phyloP scores from a whole-genome alignment of 2,888 invertebrate species.

The Operophtera brumata region DNA sequence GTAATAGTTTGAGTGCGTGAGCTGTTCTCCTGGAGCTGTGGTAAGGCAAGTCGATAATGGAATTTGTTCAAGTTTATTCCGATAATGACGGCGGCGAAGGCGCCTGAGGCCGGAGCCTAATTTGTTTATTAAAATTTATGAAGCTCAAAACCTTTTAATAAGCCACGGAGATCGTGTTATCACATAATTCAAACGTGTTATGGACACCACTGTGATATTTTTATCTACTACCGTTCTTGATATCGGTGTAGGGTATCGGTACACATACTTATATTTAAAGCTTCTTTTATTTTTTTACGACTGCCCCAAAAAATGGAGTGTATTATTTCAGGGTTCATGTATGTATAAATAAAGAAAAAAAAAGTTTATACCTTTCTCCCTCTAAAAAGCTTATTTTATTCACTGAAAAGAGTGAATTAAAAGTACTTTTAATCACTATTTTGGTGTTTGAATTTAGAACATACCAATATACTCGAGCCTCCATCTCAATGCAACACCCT shows the following conservation, averaged over 20 bases:
- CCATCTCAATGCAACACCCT: too few species aligned
- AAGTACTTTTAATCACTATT: too few species aligned
- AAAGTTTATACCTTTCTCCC: too few species aligned
- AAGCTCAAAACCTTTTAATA: slow-evolving; percentile 47
- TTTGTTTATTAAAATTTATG: slow-evolving; percentile 60
- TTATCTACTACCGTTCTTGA: slow-evolving; percentile 6
- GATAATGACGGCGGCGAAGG: slow-evolving; percentile 43
- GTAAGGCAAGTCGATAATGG: slow-evolving; percentile 44
- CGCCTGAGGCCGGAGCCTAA: slow-evolving; percentile 43
- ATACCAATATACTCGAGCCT: too few species aligned
- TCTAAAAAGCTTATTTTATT: too few species aligned
- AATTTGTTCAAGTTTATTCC: slow-evolving; percentile 60
- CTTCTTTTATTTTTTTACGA: not conserved
- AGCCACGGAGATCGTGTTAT: slow-evolving; percentile 47
- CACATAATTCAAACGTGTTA: slow-evolving; percentile 47
- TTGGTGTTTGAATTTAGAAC: too few species aligned
- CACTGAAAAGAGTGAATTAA: too few species aligned
- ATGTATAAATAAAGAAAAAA: too few species aligned
- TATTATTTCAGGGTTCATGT: too few species aligned
- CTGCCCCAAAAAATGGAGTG: too few species aligned
- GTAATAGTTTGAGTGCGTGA: not conserved
- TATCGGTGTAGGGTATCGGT: slow-evolving; percentile 5
- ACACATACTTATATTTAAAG: not conserved
- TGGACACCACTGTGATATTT: slow-evolving; percentile 12
- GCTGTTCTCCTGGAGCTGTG: slow-evolving; percentile 40